A percentile compares a stretch with the other conserved stretches of the same genome.
Conservation (phyloP, 2,113 vertebrate genomes). For the Corynorhinus townsendii region DNA sequence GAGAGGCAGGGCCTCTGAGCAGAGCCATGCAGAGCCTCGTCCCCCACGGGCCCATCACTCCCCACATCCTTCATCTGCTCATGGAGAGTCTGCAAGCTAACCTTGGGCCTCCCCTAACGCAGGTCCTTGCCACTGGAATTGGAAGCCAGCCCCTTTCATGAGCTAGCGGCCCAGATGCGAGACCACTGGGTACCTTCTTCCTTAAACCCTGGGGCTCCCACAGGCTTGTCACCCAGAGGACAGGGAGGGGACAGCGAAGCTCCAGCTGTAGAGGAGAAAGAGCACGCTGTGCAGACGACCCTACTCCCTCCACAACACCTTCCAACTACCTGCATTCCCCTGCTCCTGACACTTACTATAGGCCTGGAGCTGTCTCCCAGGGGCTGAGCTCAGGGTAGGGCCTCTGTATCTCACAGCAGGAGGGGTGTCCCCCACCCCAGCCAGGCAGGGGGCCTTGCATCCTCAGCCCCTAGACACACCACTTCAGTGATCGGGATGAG, state of each 20-base stretch:
- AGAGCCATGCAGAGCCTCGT: neutral
- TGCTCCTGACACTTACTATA: constrained; percentile 11
- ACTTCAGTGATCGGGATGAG: constrained; percentile 47
- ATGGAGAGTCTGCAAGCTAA: constrained; percentile 64
- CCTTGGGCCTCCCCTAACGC: constrained; percentile 39
- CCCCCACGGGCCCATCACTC: neutral
- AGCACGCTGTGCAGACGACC: neutral
- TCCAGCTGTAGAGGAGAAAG: neutral
- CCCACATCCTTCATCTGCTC: constrained; percentile 40
- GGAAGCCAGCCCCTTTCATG: constrained; percentile 58
- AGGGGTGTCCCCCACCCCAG: neutral
- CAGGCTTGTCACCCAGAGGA: constrained; percentile 4
- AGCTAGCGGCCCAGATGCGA: constrained; percentile 50
- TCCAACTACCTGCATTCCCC: neutral
- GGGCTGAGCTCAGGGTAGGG: neutral
- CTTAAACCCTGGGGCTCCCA: constrained; percentile 24
- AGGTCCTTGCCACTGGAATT: constrained; percentile 45
- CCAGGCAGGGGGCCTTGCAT: constrained; percentile 9
- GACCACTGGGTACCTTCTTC: neutral
- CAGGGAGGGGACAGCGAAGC: constrained; percentile 1
- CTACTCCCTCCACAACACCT: neutral
- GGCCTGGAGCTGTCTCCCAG: neutral
- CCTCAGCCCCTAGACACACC: constrained; percentile 49
- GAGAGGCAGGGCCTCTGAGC: too few relatives aligned
- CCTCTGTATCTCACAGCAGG: neutral